phyloP scores from a whole-genome alignment of 1,140 invertebrate genomes.

The Magallana angulata region DNA sequence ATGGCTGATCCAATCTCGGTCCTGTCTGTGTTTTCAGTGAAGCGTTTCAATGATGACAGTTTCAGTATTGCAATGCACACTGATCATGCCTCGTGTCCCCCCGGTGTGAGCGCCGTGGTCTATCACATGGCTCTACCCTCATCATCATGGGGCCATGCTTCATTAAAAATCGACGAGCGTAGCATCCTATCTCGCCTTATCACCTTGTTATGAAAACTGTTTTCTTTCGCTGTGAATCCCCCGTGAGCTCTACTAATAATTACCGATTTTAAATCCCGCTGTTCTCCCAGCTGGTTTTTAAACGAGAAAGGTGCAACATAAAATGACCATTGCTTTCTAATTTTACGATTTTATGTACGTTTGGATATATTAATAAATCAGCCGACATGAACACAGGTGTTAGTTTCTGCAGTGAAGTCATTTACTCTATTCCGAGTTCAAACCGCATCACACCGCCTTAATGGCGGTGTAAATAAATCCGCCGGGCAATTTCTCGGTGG shows the following conservation, averaged over 20 bases:
- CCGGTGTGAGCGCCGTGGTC: not conserved
- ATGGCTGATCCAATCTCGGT: not conserved
- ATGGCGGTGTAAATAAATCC: conserved; percentile 28
- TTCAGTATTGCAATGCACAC: conserved; percentile 23
- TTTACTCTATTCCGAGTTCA: conserved; percentile 26
- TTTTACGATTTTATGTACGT: conserved; percentile 35
- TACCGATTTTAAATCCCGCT: not conserved
- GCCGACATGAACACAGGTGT: conserved; percentile 16
- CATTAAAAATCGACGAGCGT: conserved; percentile 27
- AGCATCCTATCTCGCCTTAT: conserved; percentile 30
- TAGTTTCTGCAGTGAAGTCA: conserved; percentile 21
- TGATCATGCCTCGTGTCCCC: conserved; percentile 21
- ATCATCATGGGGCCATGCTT: conserved; percentile 23
- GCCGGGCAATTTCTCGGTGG: conserved; percentile 9
- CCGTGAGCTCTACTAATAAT: not conserved
- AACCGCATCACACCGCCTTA: conserved; percentile 20
- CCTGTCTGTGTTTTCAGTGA: not conserved
- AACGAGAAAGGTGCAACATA: not conserved
- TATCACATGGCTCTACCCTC: conserved; percentile 11
- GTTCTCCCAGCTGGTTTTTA: conserved; percentile 30
- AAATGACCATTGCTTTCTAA: conserved; percentile 26
- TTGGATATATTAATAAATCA: conserved; percentile 28
- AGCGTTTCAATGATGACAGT: conserved; percentile 7
- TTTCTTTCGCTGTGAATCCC: conserved; percentile 10
- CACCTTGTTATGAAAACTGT: conserved; percentile 37